Conservation (phyloP, 64 coral and sea anemone genomes). For the Actinia tenebrosa region DNA sequence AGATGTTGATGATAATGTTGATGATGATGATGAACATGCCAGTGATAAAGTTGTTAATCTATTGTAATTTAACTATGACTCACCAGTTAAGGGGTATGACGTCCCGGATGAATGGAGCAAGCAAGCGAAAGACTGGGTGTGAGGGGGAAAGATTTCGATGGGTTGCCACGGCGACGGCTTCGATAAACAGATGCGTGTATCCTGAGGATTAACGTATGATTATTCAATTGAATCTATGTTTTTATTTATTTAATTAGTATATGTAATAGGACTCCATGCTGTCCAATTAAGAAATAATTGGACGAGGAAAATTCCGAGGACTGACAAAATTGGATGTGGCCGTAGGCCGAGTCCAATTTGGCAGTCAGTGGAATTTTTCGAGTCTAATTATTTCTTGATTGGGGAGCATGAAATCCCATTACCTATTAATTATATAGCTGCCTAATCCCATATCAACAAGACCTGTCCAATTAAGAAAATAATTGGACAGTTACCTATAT, state of each 20-base stretch:
- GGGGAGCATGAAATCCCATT: too few relatives aligned
- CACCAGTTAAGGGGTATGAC: constrained; percentile 81
- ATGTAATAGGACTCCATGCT: too few relatives aligned
- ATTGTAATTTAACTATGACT: neutral
- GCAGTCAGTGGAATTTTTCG: too few relatives aligned
- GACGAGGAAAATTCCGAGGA: too few relatives aligned
- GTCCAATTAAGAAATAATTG: too few relatives aligned
- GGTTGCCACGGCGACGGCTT: constrained; percentile 81
- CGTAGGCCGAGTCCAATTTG: too few relatives aligned
- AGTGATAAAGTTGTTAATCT: neutral
- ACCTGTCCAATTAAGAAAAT: too few relatives aligned
- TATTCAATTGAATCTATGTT: neutral
- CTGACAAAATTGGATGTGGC: too few relatives aligned
- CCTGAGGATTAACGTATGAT: constrained; percentile 29
- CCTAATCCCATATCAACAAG: too few relatives aligned
- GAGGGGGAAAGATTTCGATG: constrained; percentile 91
- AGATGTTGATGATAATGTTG: neutral
- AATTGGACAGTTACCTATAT: too few relatives aligned
- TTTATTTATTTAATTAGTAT: neutral
- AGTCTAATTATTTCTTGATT: too few relatives aligned
- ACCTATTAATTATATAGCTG: too few relatives aligned
- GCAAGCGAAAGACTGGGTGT: constrained; percentile 81
- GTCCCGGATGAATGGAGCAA: constrained; percentile 74
- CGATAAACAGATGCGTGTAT: constrained; percentile 72
- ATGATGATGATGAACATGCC: neutral